Percentiles rank a stretch among this genome's conserved stretches.
Conservation (phyloP, 1,140 invertebrate genomes). For the Fopius arisanus region DNA sequence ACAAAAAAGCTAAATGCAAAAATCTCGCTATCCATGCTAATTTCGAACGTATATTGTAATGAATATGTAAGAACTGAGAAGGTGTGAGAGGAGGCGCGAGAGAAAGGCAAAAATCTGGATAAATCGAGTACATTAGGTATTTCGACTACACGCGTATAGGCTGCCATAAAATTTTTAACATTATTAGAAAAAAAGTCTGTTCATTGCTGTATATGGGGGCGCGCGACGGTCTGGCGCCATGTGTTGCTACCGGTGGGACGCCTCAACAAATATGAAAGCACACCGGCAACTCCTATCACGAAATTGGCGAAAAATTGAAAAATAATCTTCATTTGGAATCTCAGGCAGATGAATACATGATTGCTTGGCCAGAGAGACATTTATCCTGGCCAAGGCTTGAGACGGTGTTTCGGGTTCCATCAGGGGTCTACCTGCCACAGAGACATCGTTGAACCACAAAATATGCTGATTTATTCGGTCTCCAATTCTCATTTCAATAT, state of each 20-base stretch:
- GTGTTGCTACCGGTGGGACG: background rate
- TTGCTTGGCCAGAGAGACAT: background rate
- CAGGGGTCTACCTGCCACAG: background rate
- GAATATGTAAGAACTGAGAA: background rate
- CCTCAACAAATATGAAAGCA: background rate
- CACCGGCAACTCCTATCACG: background rate
- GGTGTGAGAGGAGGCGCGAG: background rate
- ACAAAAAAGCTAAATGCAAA: too few relatives aligned
- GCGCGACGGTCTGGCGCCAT: conserved; percentile 26
- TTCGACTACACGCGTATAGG: background rate
- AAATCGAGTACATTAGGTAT: background rate
- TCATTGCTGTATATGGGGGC: background rate
- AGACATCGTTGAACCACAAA: background rate
- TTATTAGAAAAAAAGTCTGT: conserved; percentile 9
- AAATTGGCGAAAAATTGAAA: conserved; percentile 16
- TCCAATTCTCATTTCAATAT: background rate
- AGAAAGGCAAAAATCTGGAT: background rate
- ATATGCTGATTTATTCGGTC: background rate
- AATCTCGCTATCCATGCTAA: too few relatives aligned
- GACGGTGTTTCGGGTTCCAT: background rate
- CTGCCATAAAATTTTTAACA: background rate
- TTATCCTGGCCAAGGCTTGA: background rate
- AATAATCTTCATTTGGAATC: conserved; percentile 15
- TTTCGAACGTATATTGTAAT: too few relatives aligned
- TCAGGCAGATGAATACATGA: conserved; percentile 9